These are phyloP conservation scores for Etheostoma spectabile DNA, from an alignment of 2,113 vertebrate genomes.

Conservation along the genomic window DNA sequence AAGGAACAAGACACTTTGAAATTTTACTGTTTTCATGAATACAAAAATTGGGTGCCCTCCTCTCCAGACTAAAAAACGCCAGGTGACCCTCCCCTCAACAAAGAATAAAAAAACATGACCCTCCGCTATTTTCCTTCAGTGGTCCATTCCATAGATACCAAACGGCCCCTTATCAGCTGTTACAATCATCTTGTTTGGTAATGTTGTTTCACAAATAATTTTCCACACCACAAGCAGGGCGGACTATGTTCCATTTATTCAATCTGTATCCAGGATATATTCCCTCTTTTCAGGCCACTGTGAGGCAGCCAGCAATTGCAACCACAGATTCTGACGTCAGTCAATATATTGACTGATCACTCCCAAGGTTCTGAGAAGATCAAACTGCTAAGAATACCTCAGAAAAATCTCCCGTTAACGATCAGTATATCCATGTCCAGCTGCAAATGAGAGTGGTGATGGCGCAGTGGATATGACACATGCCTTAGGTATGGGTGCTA, in stretches of 20 bases:
- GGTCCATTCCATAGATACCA: no score
- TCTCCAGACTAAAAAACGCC: no score
- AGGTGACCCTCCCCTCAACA: no score
- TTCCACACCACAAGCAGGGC: not conserved
- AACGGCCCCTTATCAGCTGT: no score
- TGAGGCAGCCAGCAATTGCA: not conserved
- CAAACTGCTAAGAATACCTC: slow-evolving; percentile 7
- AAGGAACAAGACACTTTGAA: no score
- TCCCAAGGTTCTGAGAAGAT: not conserved
- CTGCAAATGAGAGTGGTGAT: not conserved
- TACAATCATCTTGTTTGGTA: not conserved
- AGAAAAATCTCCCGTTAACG: not conserved
- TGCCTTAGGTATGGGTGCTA: no score
- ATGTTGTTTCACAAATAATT: not conserved
- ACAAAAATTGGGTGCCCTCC: no score
- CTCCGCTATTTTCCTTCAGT: no score
- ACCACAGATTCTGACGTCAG: not conserved
- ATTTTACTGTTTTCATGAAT: no score
- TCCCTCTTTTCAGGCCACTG: not conserved
- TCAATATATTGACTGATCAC: slow-evolving; percentile 33
- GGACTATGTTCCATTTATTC: not conserved
- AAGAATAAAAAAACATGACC: no score
- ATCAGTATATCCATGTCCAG: not conserved
- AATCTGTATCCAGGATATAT: slow-evolving; percentile 6
- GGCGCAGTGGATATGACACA: no score